These are phyloP conservation scores for Bettongia penicillata DNA, from an alignment of 2,113 vertebrate species.

Conservation along the genomic window DNA sequence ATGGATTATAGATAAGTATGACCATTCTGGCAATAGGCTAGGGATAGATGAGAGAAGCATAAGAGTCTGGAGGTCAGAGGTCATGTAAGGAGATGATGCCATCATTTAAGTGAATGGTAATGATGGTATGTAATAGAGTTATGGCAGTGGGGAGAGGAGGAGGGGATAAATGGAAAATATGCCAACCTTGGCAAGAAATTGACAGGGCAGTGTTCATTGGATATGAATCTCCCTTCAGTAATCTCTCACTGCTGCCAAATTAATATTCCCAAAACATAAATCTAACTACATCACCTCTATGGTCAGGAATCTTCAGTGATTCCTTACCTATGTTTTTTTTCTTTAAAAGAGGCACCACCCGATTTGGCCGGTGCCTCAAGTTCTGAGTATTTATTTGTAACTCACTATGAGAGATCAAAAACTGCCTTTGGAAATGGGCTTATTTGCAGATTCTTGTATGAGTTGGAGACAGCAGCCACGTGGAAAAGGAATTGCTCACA, in stretches of 20 bases:
- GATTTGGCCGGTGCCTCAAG: background rate
- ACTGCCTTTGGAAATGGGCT: background rate
- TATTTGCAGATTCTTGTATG: background rate
- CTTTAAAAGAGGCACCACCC: background rate
- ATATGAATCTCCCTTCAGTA: background rate
- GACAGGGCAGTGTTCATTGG: background rate
- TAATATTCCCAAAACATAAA: background rate
- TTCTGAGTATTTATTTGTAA: background rate
- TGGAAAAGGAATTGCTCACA: background rate
- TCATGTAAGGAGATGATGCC: background rate
- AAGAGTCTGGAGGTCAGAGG: background rate
- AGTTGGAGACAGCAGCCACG: background rate
- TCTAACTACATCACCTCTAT: background rate
- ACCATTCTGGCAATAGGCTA: background rate
- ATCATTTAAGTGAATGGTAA: background rate
- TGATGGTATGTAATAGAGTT: background rate
- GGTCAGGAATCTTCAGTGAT: background rate
- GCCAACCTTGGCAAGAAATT: background rate
- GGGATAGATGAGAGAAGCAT: background rate
- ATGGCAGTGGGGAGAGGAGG: background rate
- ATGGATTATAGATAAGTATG: background rate
- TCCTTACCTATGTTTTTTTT: background rate
- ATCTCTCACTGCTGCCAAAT: background rate
- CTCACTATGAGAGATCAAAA: background rate
- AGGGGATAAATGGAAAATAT: background rate